Base-by-base conservation (phyloP, 30 jellyfish, hydroid and myxozoan species). In the Aurelia coerulea region DNA sequence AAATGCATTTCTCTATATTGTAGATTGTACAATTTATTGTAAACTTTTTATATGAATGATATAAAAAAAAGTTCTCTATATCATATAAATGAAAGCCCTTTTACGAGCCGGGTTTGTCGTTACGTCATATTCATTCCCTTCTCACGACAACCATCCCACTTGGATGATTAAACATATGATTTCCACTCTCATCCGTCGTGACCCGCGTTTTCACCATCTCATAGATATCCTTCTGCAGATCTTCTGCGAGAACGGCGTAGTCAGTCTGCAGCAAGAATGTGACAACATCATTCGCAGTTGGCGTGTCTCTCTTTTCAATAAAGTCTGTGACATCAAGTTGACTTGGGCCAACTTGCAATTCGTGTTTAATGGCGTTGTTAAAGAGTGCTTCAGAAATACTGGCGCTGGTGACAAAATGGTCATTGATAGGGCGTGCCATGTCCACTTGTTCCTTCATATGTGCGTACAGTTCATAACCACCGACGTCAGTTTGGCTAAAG, bases 281-380 rank as follows among this genome's bases (percentile, higher is more conserved):
- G 42, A 82, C n/a, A 23, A 72, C 76, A 58, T 68, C 39, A 69
- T 68, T 67, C 5, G 63, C 53, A 7, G 50, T 66, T 12, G 76
- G 65, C 4, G 84, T 71, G 42, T 29, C 65, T 15, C 63, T 32
- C 19, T 62, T 54, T 19, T 50, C 41, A 11, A 68, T 46, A 63
- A 82, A 82, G 54, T 82, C 91, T n/a, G 86, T 49, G 23, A 82
- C 85, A 32, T 82, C 86, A 13, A 67, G 62, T 35, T 10, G 29
- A 19, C 77, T 52, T 17, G 86, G 85, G 54, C 75, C 46, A 23
- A 10, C 9, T 52, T 54, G 51, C 19, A 75, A 8, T 2, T 52
- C 86, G 56, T 42, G 66, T 31, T 59, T 52, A 18, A 52, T 32
- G 29, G 42, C 76, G 23, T 49, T 35, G 23, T 50, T 32, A 1